Evolutionary conservation across 2,888 invertebrate genomes (phyloP).

Genomic region (Heliothis peltigera): DNA sequence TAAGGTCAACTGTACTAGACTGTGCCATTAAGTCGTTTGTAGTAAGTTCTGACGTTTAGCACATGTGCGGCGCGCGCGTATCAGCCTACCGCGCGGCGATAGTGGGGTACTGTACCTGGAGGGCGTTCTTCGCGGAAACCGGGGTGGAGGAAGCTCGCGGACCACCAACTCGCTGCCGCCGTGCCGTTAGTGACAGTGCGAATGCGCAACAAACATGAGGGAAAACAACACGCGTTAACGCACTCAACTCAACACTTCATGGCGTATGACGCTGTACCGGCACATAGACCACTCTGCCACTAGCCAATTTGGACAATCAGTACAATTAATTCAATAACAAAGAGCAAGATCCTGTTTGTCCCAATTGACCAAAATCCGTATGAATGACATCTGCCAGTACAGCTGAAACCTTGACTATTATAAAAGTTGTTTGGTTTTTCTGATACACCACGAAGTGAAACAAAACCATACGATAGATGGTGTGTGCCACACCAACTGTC

Average conservation of each 20-base stretch:
- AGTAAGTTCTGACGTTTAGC: constrained; percentile 66
- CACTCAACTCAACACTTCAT: constrained; percentile 73
- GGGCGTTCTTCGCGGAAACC: constrained; percentile 90
- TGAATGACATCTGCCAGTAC: constrained; percentile 48
- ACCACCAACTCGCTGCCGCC: constrained; percentile 87
- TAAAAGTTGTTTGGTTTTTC: constrained; percentile 43
- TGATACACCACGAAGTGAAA: constrained; percentile 62
- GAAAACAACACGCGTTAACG: constrained; percentile 88
- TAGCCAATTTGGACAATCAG: constrained; percentile 18
- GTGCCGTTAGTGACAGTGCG: constrained; percentile 87
- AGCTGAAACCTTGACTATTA: constrained; percentile 38
- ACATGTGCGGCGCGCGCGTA: constrained; percentile 62
- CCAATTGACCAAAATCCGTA: constrained; percentile 42
- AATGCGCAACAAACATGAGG: constrained; percentile 84
- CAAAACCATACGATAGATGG: constrained; percentile 58
- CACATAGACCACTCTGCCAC: constrained; percentile 22
- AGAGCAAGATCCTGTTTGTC: constrained; percentile 26
- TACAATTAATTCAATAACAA: constrained; percentile 12
- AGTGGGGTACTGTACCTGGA: constrained; percentile 91
- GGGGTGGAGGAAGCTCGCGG: constrained; percentile 90
- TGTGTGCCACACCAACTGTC: constrained; percentile 54
- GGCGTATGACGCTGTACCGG: constrained; percentile 42
- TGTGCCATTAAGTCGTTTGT: constrained; percentile 19
- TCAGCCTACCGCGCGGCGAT: constrained; percentile 86
- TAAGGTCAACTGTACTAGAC: constrained; percentile 33